phyloP scores from a whole-genome alignment of 2,888 invertebrate species.

The Microplitis manilae region DNA sequence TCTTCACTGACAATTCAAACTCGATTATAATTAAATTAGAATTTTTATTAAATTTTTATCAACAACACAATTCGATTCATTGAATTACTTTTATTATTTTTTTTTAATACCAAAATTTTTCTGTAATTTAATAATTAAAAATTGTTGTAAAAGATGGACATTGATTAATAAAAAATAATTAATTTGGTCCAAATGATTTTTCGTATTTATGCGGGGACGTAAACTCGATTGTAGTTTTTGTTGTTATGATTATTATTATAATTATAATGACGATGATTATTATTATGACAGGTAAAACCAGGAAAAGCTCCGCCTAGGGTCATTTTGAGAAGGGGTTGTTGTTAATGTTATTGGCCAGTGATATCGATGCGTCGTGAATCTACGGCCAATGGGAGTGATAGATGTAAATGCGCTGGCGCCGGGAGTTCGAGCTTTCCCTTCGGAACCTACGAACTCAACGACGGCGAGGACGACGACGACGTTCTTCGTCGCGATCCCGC shows the following conservation, averaged over 20 bases:
- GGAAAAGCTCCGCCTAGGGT: slow-evolving; percentile 66
- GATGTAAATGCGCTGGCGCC: slow-evolving; percentile 73
- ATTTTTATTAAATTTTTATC: slow-evolving; percentile 3
- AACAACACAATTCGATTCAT: neutral
- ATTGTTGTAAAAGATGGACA: no score
- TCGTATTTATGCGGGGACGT: neutral
- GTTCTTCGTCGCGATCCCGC: slow-evolving; percentile 69
- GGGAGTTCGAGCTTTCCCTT: slow-evolving; percentile 48
- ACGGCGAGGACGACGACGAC: slow-evolving; percentile 75
- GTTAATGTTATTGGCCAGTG: slow-evolving; percentile 61
- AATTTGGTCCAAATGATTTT: no score
- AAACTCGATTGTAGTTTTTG: slow-evolving; percentile 8
- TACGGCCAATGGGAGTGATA: slow-evolving; percentile 60
- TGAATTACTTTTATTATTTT: neutral
- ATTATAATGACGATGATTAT: slow-evolving; percentile 40
- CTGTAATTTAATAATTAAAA: no score
- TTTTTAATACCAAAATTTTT: no score
- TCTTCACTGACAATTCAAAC: slow-evolving; percentile 3
- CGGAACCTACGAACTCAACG: slow-evolving; percentile 53
- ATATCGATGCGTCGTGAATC: slow-evolving; percentile 74
- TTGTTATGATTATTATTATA: slow-evolving; percentile 43
- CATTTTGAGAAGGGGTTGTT: slow-evolving; percentile 63
- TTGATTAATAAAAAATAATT: no score
- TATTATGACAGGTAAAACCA: slow-evolving; percentile 52
- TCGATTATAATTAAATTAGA: slow-evolving; percentile 4